Evolutionary conservation across 1,140 invertebrate species (phyloP).

Genomic region (Drosophila funebris): DNA sequence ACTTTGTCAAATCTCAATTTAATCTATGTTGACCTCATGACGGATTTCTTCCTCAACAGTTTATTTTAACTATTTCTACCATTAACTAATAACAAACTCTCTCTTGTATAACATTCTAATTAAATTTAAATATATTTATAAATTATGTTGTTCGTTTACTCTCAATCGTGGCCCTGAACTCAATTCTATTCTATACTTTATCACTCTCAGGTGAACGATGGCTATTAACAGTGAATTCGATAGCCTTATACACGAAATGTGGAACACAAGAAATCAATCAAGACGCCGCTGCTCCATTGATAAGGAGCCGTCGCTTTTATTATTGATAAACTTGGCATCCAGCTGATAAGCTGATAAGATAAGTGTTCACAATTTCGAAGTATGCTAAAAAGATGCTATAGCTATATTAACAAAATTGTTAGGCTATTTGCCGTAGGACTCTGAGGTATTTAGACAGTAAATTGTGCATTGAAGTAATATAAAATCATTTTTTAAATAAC

Average conservation of each 20-base stretch:
- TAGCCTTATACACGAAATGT: constrained; percentile 43
- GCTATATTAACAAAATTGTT: background rate
- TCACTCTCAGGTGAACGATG: constrained; percentile 24
- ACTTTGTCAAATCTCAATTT: too few species aligned
- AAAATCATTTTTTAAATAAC: too few species aligned
- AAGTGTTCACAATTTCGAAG: constrained; percentile 10
- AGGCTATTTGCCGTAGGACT: background rate
- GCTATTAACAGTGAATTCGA: constrained; percentile 33
- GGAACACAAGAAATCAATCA: constrained; percentile 62
- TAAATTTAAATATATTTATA: background rate
- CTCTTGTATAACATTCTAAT: background rate
- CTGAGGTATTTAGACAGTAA: background rate
- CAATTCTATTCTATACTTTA: constrained; percentile 42
- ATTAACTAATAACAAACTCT: background rate
- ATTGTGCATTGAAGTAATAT: background rate
- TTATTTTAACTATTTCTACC: too few species aligned
- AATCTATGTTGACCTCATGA: too few species aligned
- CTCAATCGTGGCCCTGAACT: constrained; percentile 58
- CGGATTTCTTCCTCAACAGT: too few species aligned
- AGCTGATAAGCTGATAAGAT: constrained; percentile 30
- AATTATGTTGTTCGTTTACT: background rate
- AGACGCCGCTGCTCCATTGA: constrained; percentile 12
- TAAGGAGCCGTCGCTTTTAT: constrained; percentile 12
- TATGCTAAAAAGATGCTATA: constrained; percentile 11
- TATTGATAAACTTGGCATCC: constrained; percentile 53